Evolutionary conservation across 2,888 invertebrate species (phyloP).

Genomic region (Hylaea fasciaria): DNA sequence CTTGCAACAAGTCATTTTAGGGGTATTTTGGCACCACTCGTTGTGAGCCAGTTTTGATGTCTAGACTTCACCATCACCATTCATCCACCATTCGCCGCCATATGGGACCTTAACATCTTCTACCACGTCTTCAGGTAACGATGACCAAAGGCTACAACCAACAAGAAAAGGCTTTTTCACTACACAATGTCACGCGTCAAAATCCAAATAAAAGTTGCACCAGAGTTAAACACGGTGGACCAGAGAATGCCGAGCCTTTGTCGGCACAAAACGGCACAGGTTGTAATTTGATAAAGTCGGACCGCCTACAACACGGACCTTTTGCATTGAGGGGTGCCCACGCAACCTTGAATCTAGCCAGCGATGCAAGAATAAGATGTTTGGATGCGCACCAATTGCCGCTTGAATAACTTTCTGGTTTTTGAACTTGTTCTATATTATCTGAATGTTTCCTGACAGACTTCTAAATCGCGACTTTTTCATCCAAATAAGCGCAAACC

Average conservation of each 20-base stretch:
- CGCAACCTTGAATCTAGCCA: slow-evolving; percentile 70
- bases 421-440: too few relatives aligned
- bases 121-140: too few relatives aligned
- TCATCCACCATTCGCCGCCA: too few relatives aligned
- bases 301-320: slow-evolving; percentile 79
- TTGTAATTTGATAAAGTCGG: slow-evolving; percentile 84
- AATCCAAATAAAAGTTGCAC: slow-evolving; percentile 49
- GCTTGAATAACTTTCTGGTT: neutral
- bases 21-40: too few relatives aligned
- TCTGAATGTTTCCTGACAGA: too few relatives aligned
- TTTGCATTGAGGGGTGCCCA: slow-evolving; percentile 79
- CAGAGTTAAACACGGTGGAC: slow-evolving; percentile 59
- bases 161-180: slow-evolving; percentile 2
- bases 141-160: too few relatives aligned
- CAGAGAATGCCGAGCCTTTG: slow-evolving; percentile 71
- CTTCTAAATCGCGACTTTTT: too few relatives aligned
- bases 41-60: too few relatives aligned
- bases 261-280: slow-evolving; percentile 82
- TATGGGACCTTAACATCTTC: too few relatives aligned
- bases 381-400: slow-evolving; percentile 42
- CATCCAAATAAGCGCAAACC: too few relatives aligned
- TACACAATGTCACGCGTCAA: slow-evolving; percentile 48
- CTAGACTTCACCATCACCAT: too few relatives aligned
- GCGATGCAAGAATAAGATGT: slow-evolving; percentile 46
- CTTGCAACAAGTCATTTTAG: too few relatives aligned